Evolutionary conservation across 2,888 invertebrate genomes (phyloP).

Genomic region (Catocala sponsa): DNA sequence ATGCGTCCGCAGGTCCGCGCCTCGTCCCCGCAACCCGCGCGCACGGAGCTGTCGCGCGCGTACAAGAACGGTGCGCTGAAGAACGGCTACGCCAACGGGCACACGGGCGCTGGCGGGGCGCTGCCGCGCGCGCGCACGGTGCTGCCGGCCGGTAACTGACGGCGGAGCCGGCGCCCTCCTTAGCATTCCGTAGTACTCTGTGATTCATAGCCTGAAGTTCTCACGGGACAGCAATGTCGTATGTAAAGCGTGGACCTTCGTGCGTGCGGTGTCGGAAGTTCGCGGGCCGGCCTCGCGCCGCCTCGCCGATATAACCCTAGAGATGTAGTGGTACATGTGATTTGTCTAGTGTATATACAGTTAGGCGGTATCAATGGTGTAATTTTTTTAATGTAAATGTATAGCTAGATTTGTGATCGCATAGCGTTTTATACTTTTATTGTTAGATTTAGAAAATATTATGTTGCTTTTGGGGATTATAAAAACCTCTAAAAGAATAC

Average conservation of each 20-base stretch:
- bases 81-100: slow-evolving; percentile 79
- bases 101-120: slow-evolving; percentile 56
- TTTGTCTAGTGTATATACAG: slow-evolving; percentile 84
- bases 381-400: slow-evolving; percentile 81
- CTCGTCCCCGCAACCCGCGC: slow-evolving; percentile 61
- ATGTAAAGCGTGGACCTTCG: slow-evolving; percentile 52
- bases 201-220: slow-evolving; percentile 63
- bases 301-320: slow-evolving; percentile 46
- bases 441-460: slow-evolving; percentile 63
- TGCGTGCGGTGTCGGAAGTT: no score
- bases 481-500: slow-evolving; percentile 49
- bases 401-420: slow-evolving; percentile 84
- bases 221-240: slow-evolving; percentile 52
- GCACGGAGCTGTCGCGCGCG: slow-evolving; percentile 64
- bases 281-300: slow-evolving; percentile 17
- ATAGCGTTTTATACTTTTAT: slow-evolving; percentile 82
- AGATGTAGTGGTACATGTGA: slow-evolving; percentile 77
- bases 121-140: slow-evolving; percentile 74
- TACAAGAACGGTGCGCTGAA: slow-evolving; percentile 76
- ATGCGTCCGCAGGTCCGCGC: slow-evolving; percentile 63
- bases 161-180: slow-evolving; percentile 52
- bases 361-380: slow-evolving; percentile 82
- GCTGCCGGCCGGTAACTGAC: slow-evolving; percentile 84
- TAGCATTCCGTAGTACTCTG: slow-evolving; percentile 68
- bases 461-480: slow-evolving; percentile 63